Percentiles rank a stretch among this genome's conserved stretches.
Conservation (phyloP, 2,113 vertebrate genomes). For the Ifrita kowaldi region DNA sequence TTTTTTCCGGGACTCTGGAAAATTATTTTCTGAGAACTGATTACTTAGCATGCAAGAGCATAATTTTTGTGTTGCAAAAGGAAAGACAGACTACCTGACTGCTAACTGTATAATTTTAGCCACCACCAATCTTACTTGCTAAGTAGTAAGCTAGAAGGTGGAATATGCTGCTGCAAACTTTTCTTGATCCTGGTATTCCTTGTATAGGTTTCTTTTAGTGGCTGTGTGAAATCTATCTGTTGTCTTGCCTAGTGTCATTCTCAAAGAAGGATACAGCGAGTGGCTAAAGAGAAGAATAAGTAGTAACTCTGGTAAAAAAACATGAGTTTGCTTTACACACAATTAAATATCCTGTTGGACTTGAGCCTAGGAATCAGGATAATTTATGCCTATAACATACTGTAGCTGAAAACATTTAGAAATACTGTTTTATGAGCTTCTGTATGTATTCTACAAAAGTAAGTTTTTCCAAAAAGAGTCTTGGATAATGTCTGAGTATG, state of each 20-base stretch:
- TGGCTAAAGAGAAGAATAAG: neutral
- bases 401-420: neutral
- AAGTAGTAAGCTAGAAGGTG: neutral
- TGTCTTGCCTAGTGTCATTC: neutral
- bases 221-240: neutral
- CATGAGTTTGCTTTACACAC: neutral
- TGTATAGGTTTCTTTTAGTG: neutral
- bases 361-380: neutral
- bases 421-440: neutral
- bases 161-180: neutral
- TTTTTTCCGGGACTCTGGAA: neutral
- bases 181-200: neutral
- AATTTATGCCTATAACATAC: neutral
- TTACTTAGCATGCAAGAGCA: neutral
- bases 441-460: neutral
- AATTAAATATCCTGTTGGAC: neutral
- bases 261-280: neutral
- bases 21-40: neutral
- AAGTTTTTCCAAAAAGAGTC: neutral
- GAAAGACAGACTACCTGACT: neutral
- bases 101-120: neutral
- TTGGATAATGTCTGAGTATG: neutral
- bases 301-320: neutral
- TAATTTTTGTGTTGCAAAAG: neutral
- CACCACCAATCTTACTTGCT: neutral